Conservation (phyloP, 30 jellyfish, hydroid and myxozoan genomes). For the Chironex yamaguchii region DNA sequence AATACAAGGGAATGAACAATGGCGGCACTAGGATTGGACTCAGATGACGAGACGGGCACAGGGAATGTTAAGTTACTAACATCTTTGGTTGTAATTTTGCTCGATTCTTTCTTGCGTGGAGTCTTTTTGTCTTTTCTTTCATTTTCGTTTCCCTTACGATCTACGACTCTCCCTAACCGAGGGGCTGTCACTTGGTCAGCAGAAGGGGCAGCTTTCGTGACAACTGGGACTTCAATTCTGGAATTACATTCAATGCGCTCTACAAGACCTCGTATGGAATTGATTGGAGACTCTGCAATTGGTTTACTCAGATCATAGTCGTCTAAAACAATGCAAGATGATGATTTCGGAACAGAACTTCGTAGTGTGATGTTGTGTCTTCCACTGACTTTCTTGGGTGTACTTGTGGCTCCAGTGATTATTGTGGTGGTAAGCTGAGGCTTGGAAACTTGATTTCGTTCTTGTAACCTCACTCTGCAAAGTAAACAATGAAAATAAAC, state of each 20-base stretch:
- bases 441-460: not conserved
- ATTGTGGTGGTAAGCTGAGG: not conserved
- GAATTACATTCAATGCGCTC: not conserved
- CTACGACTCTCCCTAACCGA: not conserved
- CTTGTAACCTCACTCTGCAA: not conserved
- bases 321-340: conserved; percentile 68
- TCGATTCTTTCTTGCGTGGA: no score
- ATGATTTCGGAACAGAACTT: not conserved
- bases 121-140: not conserved
- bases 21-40: not conserved
- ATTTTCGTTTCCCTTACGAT: not conserved
- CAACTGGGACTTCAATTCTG: not conserved
- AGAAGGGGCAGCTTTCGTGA: not conserved
- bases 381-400: not conserved
- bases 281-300: not conserved
- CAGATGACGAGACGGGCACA: not conserved
- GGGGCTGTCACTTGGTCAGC: not conserved
- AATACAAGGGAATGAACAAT: not conserved
- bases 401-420: not conserved
- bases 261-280: not conserved
- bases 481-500: not conserved
- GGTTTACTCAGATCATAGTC: conserved; percentile 33
- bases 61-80: not conserved
- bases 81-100: not conserved
- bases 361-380: not conserved